These are phyloP conservation scores for Thalassarche chlororhynchos DNA, from an alignment of 2,113 vertebrate genomes.

Conservation along the genomic window DNA sequence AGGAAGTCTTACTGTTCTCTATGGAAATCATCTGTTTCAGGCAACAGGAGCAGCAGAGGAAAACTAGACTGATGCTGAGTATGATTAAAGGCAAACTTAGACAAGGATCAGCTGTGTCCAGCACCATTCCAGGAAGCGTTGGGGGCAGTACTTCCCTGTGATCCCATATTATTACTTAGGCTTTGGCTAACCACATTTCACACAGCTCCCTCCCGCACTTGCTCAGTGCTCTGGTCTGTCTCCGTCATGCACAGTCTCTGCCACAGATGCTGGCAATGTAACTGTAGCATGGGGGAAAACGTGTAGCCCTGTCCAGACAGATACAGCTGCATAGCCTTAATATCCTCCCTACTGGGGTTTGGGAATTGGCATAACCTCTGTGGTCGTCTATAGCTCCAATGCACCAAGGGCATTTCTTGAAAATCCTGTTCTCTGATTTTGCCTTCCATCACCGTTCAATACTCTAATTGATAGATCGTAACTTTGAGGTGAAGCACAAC, in stretches of 20 bases:
- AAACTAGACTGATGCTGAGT: neutral
- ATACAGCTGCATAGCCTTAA: neutral
- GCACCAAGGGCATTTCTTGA: neutral
- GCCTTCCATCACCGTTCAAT: constrained; percentile 10
- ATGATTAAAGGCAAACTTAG: neutral
- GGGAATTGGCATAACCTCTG: neutral
- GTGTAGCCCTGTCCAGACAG: neutral
- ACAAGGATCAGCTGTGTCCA: neutral
- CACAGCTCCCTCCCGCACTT: neutral
- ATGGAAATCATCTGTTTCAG: neutral
- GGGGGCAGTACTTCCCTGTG: neutral
- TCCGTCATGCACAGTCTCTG: neutral
- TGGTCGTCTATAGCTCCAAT: neutral
- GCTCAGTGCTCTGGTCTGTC: neutral
- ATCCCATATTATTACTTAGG: neutral
- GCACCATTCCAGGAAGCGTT: neutral
- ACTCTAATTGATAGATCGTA: constrained; percentile 8
- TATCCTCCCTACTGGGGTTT: neutral
- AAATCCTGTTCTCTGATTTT: constrained; percentile 8
- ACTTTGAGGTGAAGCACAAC: constrained; percentile 13
- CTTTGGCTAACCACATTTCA: neutral
- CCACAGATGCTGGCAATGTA: neutral
- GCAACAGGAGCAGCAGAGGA: neutral
- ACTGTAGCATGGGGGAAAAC: rapidly evolving
- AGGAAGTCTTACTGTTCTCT: neutral